Conservation (phyloP, 2,888 invertebrate genomes). For the Phyto melanocephala region DNA sequence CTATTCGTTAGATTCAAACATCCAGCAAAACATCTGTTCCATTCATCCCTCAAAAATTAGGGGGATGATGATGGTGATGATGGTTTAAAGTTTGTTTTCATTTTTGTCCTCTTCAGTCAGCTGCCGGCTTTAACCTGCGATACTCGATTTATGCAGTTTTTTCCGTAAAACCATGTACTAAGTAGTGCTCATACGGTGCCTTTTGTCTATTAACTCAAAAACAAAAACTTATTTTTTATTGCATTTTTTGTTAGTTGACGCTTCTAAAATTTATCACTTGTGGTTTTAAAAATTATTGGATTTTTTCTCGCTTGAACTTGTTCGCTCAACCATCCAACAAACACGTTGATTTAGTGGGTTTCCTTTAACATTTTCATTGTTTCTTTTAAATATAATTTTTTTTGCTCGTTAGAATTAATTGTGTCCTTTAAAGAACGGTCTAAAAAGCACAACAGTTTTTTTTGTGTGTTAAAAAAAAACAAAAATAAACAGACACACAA, state of each 20-base stretch:
- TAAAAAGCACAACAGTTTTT: conserved; percentile 32
- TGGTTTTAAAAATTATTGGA: conserved; percentile 44
- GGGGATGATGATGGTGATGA: conserved; percentile 52
- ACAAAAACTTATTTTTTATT: background rate
- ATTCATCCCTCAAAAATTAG: background rate
- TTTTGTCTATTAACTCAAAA: background rate
- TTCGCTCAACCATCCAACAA: conserved; percentile 2
- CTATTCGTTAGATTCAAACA: background rate
- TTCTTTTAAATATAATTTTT: background rate
- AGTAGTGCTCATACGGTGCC: background rate
- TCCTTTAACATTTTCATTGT: conserved; percentile 4
- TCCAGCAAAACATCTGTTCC: conserved; percentile 7
- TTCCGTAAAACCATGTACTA: conserved; percentile 31
- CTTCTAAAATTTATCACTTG: conserved; percentile 49
- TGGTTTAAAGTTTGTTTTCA: conserved; percentile 48
- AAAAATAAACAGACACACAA: background rate
- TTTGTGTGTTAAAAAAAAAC: background rate
- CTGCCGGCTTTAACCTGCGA: conserved; percentile 53
- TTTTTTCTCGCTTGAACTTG: conserved; percentile 23
- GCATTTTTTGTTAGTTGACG: background rate
- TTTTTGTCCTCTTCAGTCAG: conserved; percentile 49
- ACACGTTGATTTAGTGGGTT: conserved; percentile 40
- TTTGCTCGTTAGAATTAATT: background rate
- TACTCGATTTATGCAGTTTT: conserved; percentile 19
- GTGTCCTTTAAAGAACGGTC: background rate